Conservation (phyloP, 2,113 vertebrate species). For the Entelurus aequoreus region DNA sequence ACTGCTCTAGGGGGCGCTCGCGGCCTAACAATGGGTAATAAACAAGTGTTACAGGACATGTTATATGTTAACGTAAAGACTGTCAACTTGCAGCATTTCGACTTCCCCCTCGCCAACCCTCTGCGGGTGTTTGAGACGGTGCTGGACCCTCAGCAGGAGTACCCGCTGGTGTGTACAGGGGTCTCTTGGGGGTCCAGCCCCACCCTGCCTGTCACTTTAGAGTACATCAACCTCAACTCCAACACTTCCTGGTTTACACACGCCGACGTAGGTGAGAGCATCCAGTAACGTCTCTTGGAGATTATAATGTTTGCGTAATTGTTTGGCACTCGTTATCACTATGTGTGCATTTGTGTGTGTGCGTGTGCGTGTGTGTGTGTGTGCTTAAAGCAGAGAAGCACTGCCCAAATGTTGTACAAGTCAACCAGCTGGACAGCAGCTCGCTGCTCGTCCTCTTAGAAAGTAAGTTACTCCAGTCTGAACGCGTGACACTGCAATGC, state of each 20-base stretch:
- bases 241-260: conserved; percentile 85
- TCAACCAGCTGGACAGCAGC: conserved; percentile 75
- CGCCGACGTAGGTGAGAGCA: conserved; percentile 63
- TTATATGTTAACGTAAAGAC: background rate
- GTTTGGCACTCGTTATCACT: background rate
- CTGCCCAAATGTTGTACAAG: conserved; percentile 71
- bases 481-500: background rate
- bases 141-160: conserved; percentile 74
- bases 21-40: too few species aligned
- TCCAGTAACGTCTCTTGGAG: background rate
- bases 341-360: conserved; percentile 26
- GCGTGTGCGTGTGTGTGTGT: conserved; percentile 37
- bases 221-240: conserved; percentile 85
- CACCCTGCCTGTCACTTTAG: conserved; percentile 64
- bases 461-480: conserved; percentile 66
- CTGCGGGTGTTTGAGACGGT: conserved; percentile 82
- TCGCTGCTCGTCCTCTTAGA: conserved; percentile 79
- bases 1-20: too few species aligned
- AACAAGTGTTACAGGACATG: too few species aligned
- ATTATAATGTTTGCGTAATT: background rate
- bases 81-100: conserved; percentile 71
- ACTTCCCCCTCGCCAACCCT: conserved; percentile 81
- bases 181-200: conserved; percentile 56
- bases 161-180: conserved; percentile 81
- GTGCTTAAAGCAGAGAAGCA: conserved; percentile 72